Base-by-base conservation (phyloP, 2,113 vertebrate species). In the Bungarus multicinctus region DNA sequence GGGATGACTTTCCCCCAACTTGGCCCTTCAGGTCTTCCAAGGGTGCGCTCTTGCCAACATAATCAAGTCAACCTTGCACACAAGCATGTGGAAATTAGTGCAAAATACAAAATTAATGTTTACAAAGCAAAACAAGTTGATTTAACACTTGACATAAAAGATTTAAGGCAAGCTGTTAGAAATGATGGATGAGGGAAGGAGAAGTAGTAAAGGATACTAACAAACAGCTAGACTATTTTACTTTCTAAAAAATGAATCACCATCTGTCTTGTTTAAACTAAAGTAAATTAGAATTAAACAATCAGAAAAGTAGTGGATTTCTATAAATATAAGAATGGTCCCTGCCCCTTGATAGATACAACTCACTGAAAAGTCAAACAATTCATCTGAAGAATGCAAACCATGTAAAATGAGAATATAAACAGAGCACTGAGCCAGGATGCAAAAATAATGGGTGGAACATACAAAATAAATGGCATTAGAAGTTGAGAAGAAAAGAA, bases 211-310 rank as follows among this genome's bases (percentile, higher is more conserved):
- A 39, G 30, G 11, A 86, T 89, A 96, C 93, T 94, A 95, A 94
- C 94, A 96, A 87, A 91, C 22, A 86, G 96, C 43, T 94, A 20
- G 93, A 93, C 88, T 93, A 86, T 27, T 95, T 95, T 43, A 43
- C 47, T 89, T 95, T 60, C 94, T 95, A 30, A 96, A 96, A 97
- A 43, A 43, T 81, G 39, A 22, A 39, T 22, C 69, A 34, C 74
- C 34, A 81, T 81, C 34, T 81, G 34, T 43, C 74, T 81, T 81
- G 18, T 81, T 81, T 81, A 81, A 69, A n/a, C 64, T 69, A 69
- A 81, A 81, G 74, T 39, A 39, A 81, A 81, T 81, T 81, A 81
- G 74, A 39, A 97, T 96, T 90, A 93, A 87, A 93, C 4, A 50
- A 69, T 93, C 58, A 89, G 92, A 92, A 89, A 53, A 90, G 12